Base-by-base conservation (phyloP, 2,797 vertebrate species). In the Chrosomus eos region DNA sequence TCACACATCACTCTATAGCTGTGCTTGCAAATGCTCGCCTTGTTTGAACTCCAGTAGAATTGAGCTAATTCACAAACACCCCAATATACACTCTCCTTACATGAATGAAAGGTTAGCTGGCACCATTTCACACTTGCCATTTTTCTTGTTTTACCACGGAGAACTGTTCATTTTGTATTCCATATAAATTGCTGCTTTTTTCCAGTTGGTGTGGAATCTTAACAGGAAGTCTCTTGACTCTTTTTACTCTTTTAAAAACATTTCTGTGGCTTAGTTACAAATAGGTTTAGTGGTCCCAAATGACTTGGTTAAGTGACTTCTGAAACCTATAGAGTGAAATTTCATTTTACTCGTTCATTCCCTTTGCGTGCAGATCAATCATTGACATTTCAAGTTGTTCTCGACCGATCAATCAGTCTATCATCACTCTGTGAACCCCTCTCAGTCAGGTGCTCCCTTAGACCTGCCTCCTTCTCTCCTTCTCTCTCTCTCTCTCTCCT, bases 381-480 rank as follows among this genome's bases (percentile, higher is more conserved):
- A 79, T 66, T 85, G 71, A 77, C 87, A 83, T 81, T 87, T 86
- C 26, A 80, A 36, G 68, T 71, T 70, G 79, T 73, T 81, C 62
- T 79, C 4, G 31, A 53, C 53, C 7, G 23, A 87, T 86, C 79
- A 70, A 81, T 85, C 74, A 19, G 82, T 48, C 55, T 62, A 68
- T 87, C 79, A 81, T 79, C 53, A 83, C 62, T 73, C 38, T 68
- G 36, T 79, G 43, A 77, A 36, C 64, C 40, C 66, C 23, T 79
- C 45, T 79, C 45, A 40, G 70, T 62, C 80, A 48, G 40, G 70
- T 51, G 45, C 60, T 85, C 23, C 62, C 31, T n/a, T 45, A 80
- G 7, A 28, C 33, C 38, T 81, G 18, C 18, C 77, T 81, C 31
- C 4, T 14, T 4, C 43, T 71, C 48, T 80, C 48, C 26, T 8